A percentile compares a stretch with the other conserved stretches of the same genome.
Conservation (phyloP, 2,797 vertebrate species). For the Sebastolobus altivelis region DNA sequence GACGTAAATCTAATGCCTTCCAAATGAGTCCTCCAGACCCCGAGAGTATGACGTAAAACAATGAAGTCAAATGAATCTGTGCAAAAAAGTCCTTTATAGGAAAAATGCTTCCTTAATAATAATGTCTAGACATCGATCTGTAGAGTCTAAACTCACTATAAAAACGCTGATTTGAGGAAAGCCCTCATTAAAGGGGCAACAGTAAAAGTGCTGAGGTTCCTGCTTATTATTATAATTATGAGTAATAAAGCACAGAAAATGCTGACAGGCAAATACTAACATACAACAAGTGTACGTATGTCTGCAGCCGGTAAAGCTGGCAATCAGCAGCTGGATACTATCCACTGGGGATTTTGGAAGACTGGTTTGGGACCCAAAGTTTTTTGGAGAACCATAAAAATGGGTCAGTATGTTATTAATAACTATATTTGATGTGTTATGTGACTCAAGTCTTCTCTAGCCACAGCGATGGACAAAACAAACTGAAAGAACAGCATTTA, state of each 20-base stretch:
- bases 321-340: slow-evolving; percentile 54
- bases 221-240: slow-evolving; percentile 55
- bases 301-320: slow-evolving; percentile 51
- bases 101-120: slow-evolving; percentile 60
- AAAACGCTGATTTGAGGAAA: slow-evolving; percentile 62
- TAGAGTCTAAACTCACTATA: slow-evolving; percentile 54
- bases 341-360: slow-evolving; percentile 33
- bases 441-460: not conserved
- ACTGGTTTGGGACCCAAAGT: slow-evolving; percentile 3
- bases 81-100: slow-evolving; percentile 10
- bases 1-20: slow-evolving; percentile 51
- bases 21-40: slow-evolving; percentile 61
- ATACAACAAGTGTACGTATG: slow-evolving; percentile 37
- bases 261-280: slow-evolving; percentile 54
- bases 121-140: slow-evolving; percentile 71
- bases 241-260: slow-evolving; percentile 61
- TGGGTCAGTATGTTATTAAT: slow-evolving; percentile 18
- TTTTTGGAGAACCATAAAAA: slow-evolving; percentile 19
- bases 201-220: slow-evolving; percentile 44
- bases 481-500: slow-evolving; percentile 12
- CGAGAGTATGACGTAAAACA: slow-evolving; percentile 58
- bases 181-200: slow-evolving; percentile 38
- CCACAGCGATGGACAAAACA: not conserved
- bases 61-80: slow-evolving; percentile 57
- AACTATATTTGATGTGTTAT: slow-evolving; percentile 7